phyloP scores from a whole-genome alignment of 2,113 vertebrate species.

The Petroica traversi region DNA sequence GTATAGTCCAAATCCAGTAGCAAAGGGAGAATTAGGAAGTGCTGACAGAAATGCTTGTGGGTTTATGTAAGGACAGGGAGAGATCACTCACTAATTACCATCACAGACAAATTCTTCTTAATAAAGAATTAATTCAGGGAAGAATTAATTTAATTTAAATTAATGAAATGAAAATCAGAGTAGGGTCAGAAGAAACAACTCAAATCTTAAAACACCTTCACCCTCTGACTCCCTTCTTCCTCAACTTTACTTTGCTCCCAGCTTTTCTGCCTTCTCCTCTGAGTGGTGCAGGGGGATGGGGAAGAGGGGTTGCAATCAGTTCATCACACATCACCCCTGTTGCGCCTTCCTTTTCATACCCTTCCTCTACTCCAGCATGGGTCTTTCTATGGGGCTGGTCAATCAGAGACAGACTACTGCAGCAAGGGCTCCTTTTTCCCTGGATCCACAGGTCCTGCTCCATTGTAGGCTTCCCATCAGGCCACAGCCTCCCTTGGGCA shows the following conservation, averaged over 20 bases:
- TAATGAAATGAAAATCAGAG: background rate
- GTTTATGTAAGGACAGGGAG: background rate
- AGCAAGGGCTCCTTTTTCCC: accelerated
- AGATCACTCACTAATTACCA: background rate
- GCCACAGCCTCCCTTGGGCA: background rate
- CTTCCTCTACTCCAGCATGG: background rate
- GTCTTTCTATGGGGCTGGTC: background rate
- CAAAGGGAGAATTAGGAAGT: background rate
- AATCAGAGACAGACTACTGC: background rate
- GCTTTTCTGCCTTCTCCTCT: background rate
- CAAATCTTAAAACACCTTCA: background rate
- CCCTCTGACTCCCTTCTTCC: background rate
- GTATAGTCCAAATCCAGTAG: background rate
- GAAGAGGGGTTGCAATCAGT: background rate
- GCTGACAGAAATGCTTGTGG: background rate
- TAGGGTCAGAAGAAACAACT: background rate
- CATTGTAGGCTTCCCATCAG: background rate
- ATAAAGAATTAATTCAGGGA: background rate
- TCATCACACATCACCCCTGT: background rate
- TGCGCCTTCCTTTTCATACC: background rate
- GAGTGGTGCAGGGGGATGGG: background rate
- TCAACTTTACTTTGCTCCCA: background rate
- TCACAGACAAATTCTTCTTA: background rate
- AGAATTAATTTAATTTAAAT: background rate
- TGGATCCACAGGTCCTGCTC: background rate